Percentiles rank a stretch among this genome's conserved stretches.
phyloP scores from a whole-genome alignment of 2,113 vertebrate genomes.

The Mormyrus iriodes region DNA sequence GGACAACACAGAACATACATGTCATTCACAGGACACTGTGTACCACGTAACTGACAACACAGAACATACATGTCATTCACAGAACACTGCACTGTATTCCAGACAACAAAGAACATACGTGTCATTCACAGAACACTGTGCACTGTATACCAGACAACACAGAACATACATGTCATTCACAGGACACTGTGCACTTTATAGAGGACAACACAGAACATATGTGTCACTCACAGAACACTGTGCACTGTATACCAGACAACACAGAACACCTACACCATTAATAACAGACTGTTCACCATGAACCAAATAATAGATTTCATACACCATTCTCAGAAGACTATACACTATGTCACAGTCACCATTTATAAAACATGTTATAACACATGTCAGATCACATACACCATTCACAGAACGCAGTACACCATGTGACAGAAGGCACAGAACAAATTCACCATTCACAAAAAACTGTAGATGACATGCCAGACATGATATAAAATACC shows the following conservation, averaged over 20 bases:
- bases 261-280: background rate
- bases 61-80: background rate
- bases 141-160: no score
- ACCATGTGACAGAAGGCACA: background rate
- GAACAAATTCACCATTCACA: background rate
- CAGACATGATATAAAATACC: background rate
- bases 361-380: background rate
- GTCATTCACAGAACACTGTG: no score
- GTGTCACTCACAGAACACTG: no score
- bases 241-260: no score
- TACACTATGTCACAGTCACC: background rate
- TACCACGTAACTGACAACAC: no score
- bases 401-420: background rate
- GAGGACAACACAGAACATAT: no score
- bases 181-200: no score
- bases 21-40: background rate
- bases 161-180: background rate
- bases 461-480: background rate
- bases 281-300: background rate
- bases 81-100: no score
- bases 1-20: background rate
- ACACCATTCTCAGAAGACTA: background rate
- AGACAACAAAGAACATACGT: no score
- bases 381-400: background rate
- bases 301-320: background rate